These are phyloP conservation scores for Drosophila rufa DNA, from an alignment of 1,140 invertebrate genomes.

Conservation along the genomic window DNA sequence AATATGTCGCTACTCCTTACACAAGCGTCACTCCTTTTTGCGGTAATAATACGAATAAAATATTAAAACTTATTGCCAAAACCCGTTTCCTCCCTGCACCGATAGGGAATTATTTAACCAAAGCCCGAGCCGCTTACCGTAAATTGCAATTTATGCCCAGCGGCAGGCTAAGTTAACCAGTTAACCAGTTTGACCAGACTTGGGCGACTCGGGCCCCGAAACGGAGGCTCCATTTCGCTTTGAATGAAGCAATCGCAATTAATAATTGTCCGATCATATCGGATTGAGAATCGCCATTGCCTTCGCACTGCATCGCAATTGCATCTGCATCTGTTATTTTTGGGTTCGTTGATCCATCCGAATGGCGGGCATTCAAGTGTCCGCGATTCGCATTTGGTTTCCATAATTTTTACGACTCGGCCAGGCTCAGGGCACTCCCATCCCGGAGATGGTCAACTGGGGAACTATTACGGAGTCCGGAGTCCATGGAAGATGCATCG, in stretches of 20 bases:
- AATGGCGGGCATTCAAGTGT: slow-evolving; percentile 51
- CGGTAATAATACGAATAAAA: slow-evolving; percentile 30
- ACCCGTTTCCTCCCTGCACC: slow-evolving; percentile 54
- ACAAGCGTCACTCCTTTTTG: slow-evolving; percentile 21
- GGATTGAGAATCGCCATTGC: neutral
- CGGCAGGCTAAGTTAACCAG: slow-evolving; percentile 34
- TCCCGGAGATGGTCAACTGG: slow-evolving; percentile 34
- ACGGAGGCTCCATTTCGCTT: slow-evolving; percentile 38
- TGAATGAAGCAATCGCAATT: slow-evolving; percentile 61
- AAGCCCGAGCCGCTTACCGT: slow-evolving; percentile 62
- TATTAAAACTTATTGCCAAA: slow-evolving; percentile 61
- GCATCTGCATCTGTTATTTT: slow-evolving; percentile 48
- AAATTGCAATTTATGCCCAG: slow-evolving; percentile 77
- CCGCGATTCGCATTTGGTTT: slow-evolving; percentile 52
- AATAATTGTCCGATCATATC: slow-evolving; percentile 32
- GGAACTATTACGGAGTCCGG: slow-evolving; percentile 22
- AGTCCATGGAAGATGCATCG: slow-evolving; percentile 38
- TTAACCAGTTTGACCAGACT: slow-evolving; percentile 29
- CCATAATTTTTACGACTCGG: slow-evolving; percentile 60
- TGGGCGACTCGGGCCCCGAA: neutral
- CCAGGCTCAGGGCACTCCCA: slow-evolving; percentile 22
- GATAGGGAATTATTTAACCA: slow-evolving; percentile 42
- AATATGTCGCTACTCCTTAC: neutral
- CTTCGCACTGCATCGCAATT: slow-evolving; percentile 12
- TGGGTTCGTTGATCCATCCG: slow-evolving; percentile 64